A percentile compares a stretch with the other conserved stretches of the same genome.
Evolutionary conservation across 2,113 vertebrate species (phyloP).

Genomic region (Hucho hucho): DNA sequence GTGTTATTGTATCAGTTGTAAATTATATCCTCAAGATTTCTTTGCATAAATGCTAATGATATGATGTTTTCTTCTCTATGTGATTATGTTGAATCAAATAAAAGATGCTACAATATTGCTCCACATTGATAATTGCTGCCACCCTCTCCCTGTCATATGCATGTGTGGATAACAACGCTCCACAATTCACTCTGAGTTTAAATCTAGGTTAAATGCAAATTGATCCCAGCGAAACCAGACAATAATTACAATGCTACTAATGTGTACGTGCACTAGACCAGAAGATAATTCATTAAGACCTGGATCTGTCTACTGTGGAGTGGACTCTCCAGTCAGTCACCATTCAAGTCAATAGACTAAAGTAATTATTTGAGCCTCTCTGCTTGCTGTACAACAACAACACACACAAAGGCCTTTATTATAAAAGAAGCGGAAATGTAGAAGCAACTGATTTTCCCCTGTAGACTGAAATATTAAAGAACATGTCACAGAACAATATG

Average conservation of each 20-base stretch:
- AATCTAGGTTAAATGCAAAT: conserved; percentile 78
- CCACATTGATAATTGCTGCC: conserved; percentile 17
- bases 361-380: conserved; percentile 38
- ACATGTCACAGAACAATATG: not conserved
- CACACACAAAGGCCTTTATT: conserved; percentile 7
- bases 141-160: conserved; percentile 6
- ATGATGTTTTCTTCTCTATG: not conserved
- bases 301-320: conserved; percentile 27
- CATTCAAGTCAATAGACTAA: conserved; percentile 41
- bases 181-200: conserved; percentile 51
- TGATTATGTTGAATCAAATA: not conserved
- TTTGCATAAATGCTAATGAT: no score
- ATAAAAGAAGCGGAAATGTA: conserved; percentile 5
- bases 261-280: conserved; percentile 59
- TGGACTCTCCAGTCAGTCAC: conserved; percentile 17
- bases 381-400: conserved; percentile 12
- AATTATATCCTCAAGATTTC: not conserved
- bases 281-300: conserved; percentile 63
- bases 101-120: not conserved
- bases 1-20: no score
- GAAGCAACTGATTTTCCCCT: not conserved
- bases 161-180: not conserved
- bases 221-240: conserved; percentile 64
- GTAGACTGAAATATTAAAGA: conserved; percentile 1
- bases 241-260: conserved; percentile 58